Percentiles rank a stretch among this genome's conserved stretches.
phyloP scores from a whole-genome alignment of 2,797 vertebrate genomes.

The Pygocentrus nattereri region DNA sequence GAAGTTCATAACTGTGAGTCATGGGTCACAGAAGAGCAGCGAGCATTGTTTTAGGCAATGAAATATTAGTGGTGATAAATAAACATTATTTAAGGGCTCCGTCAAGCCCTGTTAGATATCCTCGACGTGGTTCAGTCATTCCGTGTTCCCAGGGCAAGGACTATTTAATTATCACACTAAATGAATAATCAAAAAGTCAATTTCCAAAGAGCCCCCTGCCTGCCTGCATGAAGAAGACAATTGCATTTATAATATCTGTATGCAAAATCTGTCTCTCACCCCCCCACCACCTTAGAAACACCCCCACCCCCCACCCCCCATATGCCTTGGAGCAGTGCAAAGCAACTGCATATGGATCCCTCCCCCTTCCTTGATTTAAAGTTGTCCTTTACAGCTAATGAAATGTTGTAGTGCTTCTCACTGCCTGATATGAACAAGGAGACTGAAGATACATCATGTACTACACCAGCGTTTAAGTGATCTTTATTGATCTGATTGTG shows the following conservation, averaged over 20 bases:
- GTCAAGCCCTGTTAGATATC: conserved; percentile 82
- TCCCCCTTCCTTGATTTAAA: conserved; percentile 56
- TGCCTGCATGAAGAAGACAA: conserved; percentile 63
- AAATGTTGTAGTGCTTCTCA: conserved; percentile 56
- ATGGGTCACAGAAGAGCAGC: conserved; percentile 70
- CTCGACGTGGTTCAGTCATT: conserved; percentile 81
- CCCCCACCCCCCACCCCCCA: conserved; percentile 50
- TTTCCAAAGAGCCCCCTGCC: conserved; percentile 73
- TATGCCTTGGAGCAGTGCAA: conserved; percentile 57
- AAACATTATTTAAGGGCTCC: conserved; percentile 88
- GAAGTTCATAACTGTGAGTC: conserved; percentile 39
- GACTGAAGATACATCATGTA: conserved; percentile 75
- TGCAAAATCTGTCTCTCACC: conserved; percentile 62
- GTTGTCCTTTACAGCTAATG: conserved; percentile 61
- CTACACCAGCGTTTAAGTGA: conserved; percentile 75
- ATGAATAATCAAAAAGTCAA: conserved; percentile 84
- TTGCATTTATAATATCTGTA: conserved; percentile 74
- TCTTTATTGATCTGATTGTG: conserved; percentile 77
- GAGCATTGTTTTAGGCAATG: conserved; percentile 64
- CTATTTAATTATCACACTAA: conserved; percentile 85
- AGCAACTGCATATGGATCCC: conserved; percentile 60
- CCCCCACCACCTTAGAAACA: conserved; percentile 44
- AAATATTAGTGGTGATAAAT: conserved; percentile 84
- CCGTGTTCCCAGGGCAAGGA: conserved; percentile 81
- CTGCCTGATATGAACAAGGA: conserved; percentile 70